Conservation (phyloP, 2,888 invertebrate genomes). For the Micoletzkya japonica region DNA sequence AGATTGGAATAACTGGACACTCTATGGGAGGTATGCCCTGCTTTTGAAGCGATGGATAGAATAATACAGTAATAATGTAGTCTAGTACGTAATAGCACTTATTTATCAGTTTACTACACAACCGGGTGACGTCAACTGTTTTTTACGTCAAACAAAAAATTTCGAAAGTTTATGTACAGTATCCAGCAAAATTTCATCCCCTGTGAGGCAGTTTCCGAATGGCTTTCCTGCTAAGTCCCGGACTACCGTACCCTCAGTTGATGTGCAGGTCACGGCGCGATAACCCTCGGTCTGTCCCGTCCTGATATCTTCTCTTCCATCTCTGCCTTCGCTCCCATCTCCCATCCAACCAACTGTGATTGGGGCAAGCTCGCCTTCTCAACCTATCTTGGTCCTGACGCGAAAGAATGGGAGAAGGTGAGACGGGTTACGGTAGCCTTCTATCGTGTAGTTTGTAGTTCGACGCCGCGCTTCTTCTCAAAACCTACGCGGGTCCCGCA, state of each 20-base stretch:
- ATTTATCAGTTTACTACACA: too few species aligned
- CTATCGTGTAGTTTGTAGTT: conserved; percentile 70
- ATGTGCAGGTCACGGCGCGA: conserved; percentile 80
- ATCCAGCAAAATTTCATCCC: too few species aligned
- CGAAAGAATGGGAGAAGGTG: conserved; percentile 19
- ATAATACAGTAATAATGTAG: too few species aligned
- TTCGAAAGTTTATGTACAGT: too few species aligned
- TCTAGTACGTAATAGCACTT: too few species aligned
- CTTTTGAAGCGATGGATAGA: too few species aligned
- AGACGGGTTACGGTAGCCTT: too few species aligned
- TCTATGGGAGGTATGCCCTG: conserved; percentile 79
- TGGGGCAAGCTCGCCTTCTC: conserved; percentile 75
- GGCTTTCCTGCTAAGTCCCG: too few species aligned
- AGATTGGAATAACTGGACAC: conserved; percentile 57
- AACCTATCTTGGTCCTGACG: conserved; percentile 64
- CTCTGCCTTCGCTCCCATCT: conserved; percentile 92
- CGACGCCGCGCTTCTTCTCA: conserved; percentile 84
- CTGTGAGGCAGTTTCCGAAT: too few species aligned
- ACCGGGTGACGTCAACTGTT: too few species aligned
- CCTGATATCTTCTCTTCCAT: conserved; percentile 81
- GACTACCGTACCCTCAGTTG: too few species aligned
- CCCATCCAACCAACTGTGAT: conserved; percentile 80
- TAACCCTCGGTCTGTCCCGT: conserved; percentile 70
- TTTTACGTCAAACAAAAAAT: too few species aligned
- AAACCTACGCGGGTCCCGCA: conserved; percentile 81